These are phyloP conservation scores for Penaeus indicus DNA, from an alignment of 1,140 invertebrate genomes.

Conservation along the genomic window DNA sequence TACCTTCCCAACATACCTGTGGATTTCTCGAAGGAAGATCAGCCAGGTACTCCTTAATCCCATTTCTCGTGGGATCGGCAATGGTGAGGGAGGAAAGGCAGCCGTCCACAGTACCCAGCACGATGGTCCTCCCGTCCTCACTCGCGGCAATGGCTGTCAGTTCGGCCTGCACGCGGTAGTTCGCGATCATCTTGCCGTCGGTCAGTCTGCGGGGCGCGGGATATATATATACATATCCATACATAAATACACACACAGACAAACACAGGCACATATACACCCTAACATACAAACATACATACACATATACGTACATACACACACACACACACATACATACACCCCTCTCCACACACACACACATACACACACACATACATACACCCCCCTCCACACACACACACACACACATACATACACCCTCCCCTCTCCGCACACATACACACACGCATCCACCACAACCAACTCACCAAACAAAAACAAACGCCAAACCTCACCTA, in stretches of 20 bases:
- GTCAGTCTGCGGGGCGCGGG: constrained; percentile 75
- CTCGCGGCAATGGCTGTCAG: constrained; percentile 87
- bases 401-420: too few relatives aligned
- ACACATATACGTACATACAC: constrained; percentile 53
- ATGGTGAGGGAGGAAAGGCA: constrained; percentile 93
- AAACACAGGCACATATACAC: constrained; percentile 11
- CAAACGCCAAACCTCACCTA: constrained; percentile 72
- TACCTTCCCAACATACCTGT: constrained; percentile 34
- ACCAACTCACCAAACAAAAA: too few relatives aligned
- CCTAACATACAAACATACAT: constrained; percentile 28
- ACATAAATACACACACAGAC: constrained; percentile 52
- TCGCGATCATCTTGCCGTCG: constrained; percentile 91
- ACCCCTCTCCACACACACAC: too few relatives aligned
- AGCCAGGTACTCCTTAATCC: constrained; percentile 78
- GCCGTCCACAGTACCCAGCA: constrained; percentile 92
- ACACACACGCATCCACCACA: too few relatives aligned
- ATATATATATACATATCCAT: constrained; percentile 65
- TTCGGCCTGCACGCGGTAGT: constrained; percentile 93
- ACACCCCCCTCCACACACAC: too few relatives aligned
- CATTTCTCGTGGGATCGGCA: constrained; percentile 81
- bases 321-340: not conserved
- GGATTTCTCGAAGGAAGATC: constrained; percentile 77
- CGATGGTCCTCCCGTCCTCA: constrained; percentile 84
- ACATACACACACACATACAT: too few relatives aligned
- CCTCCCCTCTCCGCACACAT: too few relatives aligned